Percentiles rank a stretch among this genome's conserved stretches.
Evolutionary conservation across 2,888 invertebrate species (phyloP).

Genomic region (Cheilosia vulpina): DNA sequence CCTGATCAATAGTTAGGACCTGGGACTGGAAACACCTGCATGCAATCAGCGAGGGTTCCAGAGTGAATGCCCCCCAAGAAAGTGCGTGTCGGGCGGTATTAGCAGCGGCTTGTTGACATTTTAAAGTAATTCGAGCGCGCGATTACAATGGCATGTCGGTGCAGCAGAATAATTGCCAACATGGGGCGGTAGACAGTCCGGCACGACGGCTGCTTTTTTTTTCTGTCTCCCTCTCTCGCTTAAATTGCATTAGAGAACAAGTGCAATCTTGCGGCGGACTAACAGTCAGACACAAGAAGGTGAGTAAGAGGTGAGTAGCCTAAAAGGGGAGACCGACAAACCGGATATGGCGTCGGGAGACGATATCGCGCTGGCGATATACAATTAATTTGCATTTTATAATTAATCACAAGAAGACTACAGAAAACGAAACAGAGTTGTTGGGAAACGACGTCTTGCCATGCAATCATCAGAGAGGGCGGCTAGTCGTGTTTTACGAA

Average conservation of each 20-base stretch:
- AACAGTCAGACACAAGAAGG: too few relatives aligned
- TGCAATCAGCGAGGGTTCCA: conserved; percentile 12
- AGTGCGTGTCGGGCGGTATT: neutral
- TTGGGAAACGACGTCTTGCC: conserved; percentile 34
- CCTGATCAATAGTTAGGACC: conserved; percentile 2
- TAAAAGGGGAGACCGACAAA: conserved; percentile 5
- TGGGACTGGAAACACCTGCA: conserved; percentile 41
- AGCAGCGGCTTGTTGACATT: neutral
- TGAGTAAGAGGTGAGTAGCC: conserved; percentile 23
- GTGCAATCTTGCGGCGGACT: neutral
- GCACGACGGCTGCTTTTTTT: conserved; percentile 2
- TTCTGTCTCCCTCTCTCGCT: neutral
- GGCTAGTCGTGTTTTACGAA: neutral
- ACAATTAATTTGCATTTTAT: conserved; percentile 56
- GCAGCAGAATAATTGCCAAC: conserved; percentile 13
- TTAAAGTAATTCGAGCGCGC: conserved; percentile 1
- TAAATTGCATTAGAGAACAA: neutral
- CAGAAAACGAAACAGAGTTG: neutral
- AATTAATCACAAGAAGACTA: conserved; percentile 34
- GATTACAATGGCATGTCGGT: conserved; percentile 25
- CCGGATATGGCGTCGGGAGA: conserved; percentile 33
- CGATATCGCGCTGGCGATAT: neutral
- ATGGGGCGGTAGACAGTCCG: conserved; percentile 19
- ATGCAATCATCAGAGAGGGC: conserved; percentile 16
- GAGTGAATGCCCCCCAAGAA: conserved; percentile 35